A percentile compares a stretch with the other conserved stretches of the same genome.
Conservation (phyloP, 2,888 invertebrate species). For the Tyria jacobaeae region DNA sequence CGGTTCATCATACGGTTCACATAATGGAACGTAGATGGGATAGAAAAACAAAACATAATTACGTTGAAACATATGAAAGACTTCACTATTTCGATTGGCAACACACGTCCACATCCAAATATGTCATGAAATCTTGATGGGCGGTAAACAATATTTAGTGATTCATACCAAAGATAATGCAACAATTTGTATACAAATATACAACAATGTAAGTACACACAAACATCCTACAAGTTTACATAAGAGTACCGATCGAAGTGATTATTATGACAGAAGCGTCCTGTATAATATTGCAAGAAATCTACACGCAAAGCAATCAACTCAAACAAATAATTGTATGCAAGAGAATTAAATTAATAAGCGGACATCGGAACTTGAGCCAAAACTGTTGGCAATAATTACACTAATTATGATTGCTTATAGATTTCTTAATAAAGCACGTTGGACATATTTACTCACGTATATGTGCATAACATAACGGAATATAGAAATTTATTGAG, state of each 20-base stretch:
- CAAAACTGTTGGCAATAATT: slow-evolving; percentile 54
- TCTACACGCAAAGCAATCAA: slow-evolving; percentile 58
- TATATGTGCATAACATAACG: slow-evolving; percentile 43
- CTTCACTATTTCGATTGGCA: slow-evolving; percentile 52
- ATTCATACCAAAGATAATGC: slow-evolving; percentile 68
- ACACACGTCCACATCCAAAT: slow-evolving; percentile 60
- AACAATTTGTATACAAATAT: slow-evolving; percentile 64
- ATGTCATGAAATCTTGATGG: slow-evolving; percentile 58
- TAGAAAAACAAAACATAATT: no score
- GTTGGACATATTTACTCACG: slow-evolving; percentile 23
- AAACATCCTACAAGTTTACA: slow-evolving; percentile 31
- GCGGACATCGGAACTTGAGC: slow-evolving; percentile 66
- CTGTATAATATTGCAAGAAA: slow-evolving; percentile 60
- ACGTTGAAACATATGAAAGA: no score
- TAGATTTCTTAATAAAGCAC: slow-evolving; percentile 39
- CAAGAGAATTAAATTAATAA: slow-evolving; percentile 69
- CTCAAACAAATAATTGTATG: slow-evolving; percentile 48
- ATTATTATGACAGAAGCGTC: slow-evolving; percentile 44
- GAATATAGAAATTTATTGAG: slow-evolving; percentile 39
- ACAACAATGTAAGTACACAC: slow-evolving; percentile 55
- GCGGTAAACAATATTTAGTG: slow-evolving; percentile 69
- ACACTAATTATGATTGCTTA: slow-evolving; percentile 46
- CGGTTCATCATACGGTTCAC: no score
- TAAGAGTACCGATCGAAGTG: slow-evolving; percentile 18
- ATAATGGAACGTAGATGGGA: no score